Conservation (phyloP, 2,888 invertebrate species). For the Tineola bisselliella region DNA sequence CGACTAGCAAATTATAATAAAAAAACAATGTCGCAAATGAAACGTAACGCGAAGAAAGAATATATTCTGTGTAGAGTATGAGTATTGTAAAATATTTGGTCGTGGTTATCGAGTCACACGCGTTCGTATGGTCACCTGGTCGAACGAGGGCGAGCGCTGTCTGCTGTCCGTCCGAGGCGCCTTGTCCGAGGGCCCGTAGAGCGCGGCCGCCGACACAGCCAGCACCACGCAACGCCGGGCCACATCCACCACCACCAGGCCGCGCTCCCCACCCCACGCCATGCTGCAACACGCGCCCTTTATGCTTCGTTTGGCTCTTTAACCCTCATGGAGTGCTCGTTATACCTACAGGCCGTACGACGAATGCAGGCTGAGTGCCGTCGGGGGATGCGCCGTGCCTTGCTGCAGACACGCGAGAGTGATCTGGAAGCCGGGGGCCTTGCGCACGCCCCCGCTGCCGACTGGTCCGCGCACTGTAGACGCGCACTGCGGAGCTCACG, state of each 20-base stretch:
- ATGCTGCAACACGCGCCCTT: conserved; percentile 68
- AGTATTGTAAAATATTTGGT: background rate
- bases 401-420: conserved; percentile 93
- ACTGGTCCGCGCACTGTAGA: background rate
- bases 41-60: too few relatives aligned
- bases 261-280: conserved; percentile 97
- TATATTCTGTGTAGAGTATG: too few relatives aligned
- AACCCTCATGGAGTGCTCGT: background rate
- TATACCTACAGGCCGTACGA: conserved; percentile 94
- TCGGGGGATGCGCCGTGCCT: conserved; percentile 85
- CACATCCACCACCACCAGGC: conserved; percentile 94
- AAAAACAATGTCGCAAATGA: conserved; percentile 44
- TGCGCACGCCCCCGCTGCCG: conserved; percentile 63
- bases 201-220: conserved; percentile 89
- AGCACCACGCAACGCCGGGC: conserved; percentile 89
- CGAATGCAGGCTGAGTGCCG: conserved; percentile 93
- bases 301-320: background rate
- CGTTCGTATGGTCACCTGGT: conserved; percentile 74
- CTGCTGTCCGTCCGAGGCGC: conserved; percentile 69
- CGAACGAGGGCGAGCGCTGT: conserved; percentile 86
- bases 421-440: conserved; percentile 96
- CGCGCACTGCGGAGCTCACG: too few relatives aligned
- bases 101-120: conserved; percentile 20
- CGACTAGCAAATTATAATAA: conserved; percentile 36
- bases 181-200: conserved; percentile 88